These are phyloP conservation scores for Lateolabrax maculatus DNA, from an alignment of 2,797 vertebrate genomes.

Conservation along the genomic window DNA sequence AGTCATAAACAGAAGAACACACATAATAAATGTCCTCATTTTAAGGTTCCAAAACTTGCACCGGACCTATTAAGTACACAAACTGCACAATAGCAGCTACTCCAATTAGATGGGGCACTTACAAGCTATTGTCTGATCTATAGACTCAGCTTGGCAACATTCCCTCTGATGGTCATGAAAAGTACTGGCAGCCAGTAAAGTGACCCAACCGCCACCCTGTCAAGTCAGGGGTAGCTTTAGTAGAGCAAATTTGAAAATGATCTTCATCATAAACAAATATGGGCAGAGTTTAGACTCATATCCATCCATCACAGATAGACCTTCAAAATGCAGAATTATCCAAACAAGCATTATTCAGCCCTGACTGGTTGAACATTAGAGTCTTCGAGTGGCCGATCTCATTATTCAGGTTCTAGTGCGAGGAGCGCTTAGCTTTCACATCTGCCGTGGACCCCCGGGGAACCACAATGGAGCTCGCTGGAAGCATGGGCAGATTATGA, in stretches of 20 bases:
- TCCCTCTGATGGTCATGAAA: slow-evolving; percentile 43
- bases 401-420: slow-evolving; percentile 3
- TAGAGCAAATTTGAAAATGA: slow-evolving; percentile 43
- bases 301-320: neutral
- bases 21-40: slow-evolving; percentile 27
- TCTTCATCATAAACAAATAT: slow-evolving; percentile 32
- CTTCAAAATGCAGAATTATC: neutral
- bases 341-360: neutral
- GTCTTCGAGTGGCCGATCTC: too few species aligned
- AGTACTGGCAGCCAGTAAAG: slow-evolving; percentile 32
- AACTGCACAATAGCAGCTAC: slow-evolving; percentile 10
- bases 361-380: neutral
- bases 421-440: neutral
- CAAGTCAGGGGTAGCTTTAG: slow-evolving; percentile 9
- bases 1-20: neutral
- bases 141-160: slow-evolving; percentile 40
- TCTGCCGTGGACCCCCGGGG: neutral
- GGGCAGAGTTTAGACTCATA: neutral
- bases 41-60: slow-evolving; percentile 31
- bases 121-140: slow-evolving; percentile 40
- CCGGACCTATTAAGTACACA: slow-evolving; percentile 18
- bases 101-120: slow-evolving; percentile 41
- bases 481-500: neutral
- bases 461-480: neutral
- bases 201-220: slow-evolving; percentile 32